Base-by-base conservation (phyloP, 2,113 vertebrate species). In the Ciconia boyciana region DNA sequence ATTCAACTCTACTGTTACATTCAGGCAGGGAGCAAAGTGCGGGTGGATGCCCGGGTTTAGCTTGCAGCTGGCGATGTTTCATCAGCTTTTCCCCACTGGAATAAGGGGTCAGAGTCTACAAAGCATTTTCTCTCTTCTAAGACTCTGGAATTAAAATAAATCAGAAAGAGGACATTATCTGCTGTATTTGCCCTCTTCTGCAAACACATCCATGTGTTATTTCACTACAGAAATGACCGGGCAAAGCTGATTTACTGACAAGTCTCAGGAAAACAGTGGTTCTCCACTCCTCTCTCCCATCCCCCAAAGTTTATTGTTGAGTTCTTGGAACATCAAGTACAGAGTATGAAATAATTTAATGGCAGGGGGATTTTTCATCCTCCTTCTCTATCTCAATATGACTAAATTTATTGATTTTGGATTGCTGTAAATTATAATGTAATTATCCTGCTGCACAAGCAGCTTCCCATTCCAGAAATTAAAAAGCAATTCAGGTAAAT, bases 401-500 rank as follows among this genome's bases (percentile, higher is more conserved):
- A 96, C 92, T 97, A 89, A 97, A 97, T 98, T 97, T 98, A 98
- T 97, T 98, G 98, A 98, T 97, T 97, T 97, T 90, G 95, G 93
- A 98, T 97, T 96, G 97, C 97, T 96, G 91, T 98, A 97, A 98
- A 97, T 98, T 98, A 98, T 94, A 97, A 96, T 96, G 97, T 97
- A 98, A 98, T 98, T 98, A 98, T 94, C 95, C 92, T 46, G 48
- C 48, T 58, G 97, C 96, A 97, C 96, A 97, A 97, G 97, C 93
- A 96, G 97, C 97, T 98, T 98, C 96, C 96, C 96, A 95, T 57
- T 84, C 97, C 96, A 98, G 98, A 98, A 98, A 98, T 98, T 98
- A 98, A 98, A 98, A 98, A 97, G 97, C 97, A 98, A 98, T 98
- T 98, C 98, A 98, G 97, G 97, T 98, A 98, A 98, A 97, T 97